phyloP scores from a whole-genome alignment of 2,113 vertebrate species.

The Sceloporus tristichus region DNA sequence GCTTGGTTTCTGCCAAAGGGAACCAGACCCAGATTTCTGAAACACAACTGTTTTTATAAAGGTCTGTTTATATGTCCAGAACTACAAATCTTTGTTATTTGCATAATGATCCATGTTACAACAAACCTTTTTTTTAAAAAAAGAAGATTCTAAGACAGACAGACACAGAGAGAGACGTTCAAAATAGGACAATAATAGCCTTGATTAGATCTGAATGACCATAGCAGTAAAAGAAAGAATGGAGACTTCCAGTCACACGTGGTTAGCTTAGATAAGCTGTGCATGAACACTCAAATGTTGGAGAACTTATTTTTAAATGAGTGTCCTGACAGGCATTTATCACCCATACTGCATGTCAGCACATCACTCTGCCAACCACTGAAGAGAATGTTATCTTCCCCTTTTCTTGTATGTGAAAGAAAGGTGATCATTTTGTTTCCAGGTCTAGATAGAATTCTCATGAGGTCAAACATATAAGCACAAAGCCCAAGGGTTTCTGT shows the following conservation, averaged over 20 bases:
- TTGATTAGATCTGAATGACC: background rate
- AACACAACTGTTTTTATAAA: background rate
- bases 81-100: background rate
- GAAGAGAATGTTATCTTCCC: background rate
- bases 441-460: background rate
- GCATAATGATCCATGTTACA: background rate
- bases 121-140: background rate
- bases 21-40: background rate
- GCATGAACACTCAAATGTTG: background rate
- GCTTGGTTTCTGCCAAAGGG: background rate
- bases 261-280: slow-evolving; percentile 7
- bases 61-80: background rate
- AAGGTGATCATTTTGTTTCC: background rate
- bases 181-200: background rate
- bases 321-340: background rate
- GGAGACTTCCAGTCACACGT: background rate
- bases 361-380: background rate
- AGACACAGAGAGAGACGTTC: background rate
- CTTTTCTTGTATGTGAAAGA: slow-evolving; percentile 13
- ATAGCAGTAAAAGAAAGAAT: slow-evolving; percentile 13
- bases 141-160: too few relatives aligned
- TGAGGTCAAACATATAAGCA: background rate
- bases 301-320: slow-evolving; percentile 2
- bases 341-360: background rate
- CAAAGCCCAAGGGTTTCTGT: background rate